Conservation (phyloP, 2,113 vertebrate species). For the Sorex fumeus region DNA sequence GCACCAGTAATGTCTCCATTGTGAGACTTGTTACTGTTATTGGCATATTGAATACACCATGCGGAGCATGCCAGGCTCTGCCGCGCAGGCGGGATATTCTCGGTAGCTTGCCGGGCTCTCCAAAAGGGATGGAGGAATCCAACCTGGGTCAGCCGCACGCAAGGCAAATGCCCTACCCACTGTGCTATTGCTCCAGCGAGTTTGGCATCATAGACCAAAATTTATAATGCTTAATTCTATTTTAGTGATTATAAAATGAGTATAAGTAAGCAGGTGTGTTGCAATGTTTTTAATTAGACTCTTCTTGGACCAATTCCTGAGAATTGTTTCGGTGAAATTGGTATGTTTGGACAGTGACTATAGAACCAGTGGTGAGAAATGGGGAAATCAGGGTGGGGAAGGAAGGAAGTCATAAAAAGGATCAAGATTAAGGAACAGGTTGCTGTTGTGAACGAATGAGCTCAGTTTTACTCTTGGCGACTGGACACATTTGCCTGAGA, state of each 20-base stretch:
- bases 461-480: neutral
- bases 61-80: no score
- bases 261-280: constrained; percentile 17
- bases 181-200: no score
- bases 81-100: no score
- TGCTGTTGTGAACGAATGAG: neutral
- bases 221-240: constrained; percentile 1
- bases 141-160: no score
- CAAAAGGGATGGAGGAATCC: no score
- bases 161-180: no score
- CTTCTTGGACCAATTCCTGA: neutral
- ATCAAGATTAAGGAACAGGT: neutral
- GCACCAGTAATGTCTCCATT: no score
- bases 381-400: neutral
- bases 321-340: neutral
- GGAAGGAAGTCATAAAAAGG: neutral
- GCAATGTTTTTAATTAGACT: neutral
- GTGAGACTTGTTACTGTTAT: no score
- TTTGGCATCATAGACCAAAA: neutral
- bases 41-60: no score
- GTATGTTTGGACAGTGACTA: constrained; percentile 7
- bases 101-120: no score
- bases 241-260: constrained; percentile 3
- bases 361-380: neutral
- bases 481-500: neutral